phyloP scores from a whole-genome alignment of 1,140 invertebrate species.

The Bombus cullumanus region DNA sequence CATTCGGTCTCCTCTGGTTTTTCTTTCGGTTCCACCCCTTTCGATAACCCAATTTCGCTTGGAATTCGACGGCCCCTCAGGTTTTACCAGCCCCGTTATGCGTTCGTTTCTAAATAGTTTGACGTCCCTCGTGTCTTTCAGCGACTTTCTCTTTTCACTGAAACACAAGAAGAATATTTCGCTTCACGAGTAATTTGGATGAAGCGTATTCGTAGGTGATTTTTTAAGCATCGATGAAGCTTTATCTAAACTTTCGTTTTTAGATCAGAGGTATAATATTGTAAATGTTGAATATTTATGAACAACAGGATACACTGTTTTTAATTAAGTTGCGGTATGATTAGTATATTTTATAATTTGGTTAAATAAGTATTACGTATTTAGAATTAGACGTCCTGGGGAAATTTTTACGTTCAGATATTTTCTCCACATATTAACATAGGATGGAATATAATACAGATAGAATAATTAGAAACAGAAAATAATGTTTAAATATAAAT shows the following conservation, averaged over 20 bases:
- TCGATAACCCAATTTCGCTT: constrained; percentile 1
- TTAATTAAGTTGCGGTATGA: neutral
- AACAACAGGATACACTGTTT: neutral
- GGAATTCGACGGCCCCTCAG: neutral
- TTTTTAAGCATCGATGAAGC: too few relatives aligned
- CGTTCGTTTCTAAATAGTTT: neutral
- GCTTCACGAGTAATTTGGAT: neutral
- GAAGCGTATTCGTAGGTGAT: neutral
- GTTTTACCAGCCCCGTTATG: neutral
- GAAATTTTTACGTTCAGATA: neutral
- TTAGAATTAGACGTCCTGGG: too few relatives aligned
- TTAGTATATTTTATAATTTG: too few relatives aligned
- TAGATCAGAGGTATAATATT: neutral
- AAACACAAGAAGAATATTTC: neutral
- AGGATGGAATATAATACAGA: accelerated
- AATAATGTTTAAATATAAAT: too few relatives aligned
- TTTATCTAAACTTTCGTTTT: too few relatives aligned
- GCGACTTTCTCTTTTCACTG: neutral
- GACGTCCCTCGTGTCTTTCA: neutral
- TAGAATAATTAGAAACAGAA: too few relatives aligned
- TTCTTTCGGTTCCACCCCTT: neutral
- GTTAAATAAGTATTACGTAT: neutral
- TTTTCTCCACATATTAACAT: neutral
- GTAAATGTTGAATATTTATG: neutral
- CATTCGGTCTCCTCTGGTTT: constrained; percentile 1